Evolutionary conservation across 1,140 invertebrate species (phyloP).

Genomic region (Hyposmocoma kahamanoa): DNA sequence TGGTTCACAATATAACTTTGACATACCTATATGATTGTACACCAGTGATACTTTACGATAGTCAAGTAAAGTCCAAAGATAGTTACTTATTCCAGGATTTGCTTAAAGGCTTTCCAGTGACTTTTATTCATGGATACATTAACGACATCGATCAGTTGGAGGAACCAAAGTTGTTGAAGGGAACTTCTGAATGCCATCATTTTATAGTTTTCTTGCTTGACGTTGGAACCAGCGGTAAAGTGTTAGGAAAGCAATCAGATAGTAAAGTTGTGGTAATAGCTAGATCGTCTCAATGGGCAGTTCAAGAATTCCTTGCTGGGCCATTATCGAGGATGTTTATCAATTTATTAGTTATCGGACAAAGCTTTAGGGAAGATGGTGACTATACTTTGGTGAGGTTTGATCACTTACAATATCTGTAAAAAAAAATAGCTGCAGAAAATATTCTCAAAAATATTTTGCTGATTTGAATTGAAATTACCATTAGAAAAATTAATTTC

Average conservation of each 20-base stretch:
- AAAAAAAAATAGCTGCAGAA: too few species aligned
- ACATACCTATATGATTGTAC: slow-evolving; percentile 76
- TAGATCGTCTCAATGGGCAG: slow-evolving; percentile 80
- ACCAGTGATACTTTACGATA: slow-evolving; percentile 78
- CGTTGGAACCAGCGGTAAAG: slow-evolving; percentile 71
- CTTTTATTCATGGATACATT: slow-evolving; percentile 76
- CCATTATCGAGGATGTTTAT: slow-evolving; percentile 76
- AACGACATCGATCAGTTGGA: slow-evolving; percentile 46
- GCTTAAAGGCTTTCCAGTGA: slow-evolving; percentile 74
- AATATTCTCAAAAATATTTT: too few species aligned
- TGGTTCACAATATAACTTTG: slow-evolving; percentile 74
- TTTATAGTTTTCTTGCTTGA: slow-evolving; percentile 80
- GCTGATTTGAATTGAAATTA: too few species aligned
- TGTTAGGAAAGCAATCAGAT: slow-evolving; percentile 75
- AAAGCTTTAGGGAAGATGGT: slow-evolving; percentile 71
- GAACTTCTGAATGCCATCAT: slow-evolving; percentile 72
- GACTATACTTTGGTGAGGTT: slow-evolving; percentile 35
- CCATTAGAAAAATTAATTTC: too few species aligned
- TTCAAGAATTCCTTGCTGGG: slow-evolving; percentile 78
- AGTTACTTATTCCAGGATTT: slow-evolving; percentile 73
- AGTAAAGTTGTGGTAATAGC: slow-evolving; percentile 78
- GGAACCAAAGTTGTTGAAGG: slow-evolving; percentile 47
- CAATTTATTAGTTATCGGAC: slow-evolving; percentile 79
- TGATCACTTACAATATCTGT: too few species aligned
- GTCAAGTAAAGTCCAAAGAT: slow-evolving; percentile 70